Percentiles rank a stretch among this genome's conserved stretches.
phyloP scores from a whole-genome alignment of 2,888 invertebrate species.

The Piscicola geometra region DNA sequence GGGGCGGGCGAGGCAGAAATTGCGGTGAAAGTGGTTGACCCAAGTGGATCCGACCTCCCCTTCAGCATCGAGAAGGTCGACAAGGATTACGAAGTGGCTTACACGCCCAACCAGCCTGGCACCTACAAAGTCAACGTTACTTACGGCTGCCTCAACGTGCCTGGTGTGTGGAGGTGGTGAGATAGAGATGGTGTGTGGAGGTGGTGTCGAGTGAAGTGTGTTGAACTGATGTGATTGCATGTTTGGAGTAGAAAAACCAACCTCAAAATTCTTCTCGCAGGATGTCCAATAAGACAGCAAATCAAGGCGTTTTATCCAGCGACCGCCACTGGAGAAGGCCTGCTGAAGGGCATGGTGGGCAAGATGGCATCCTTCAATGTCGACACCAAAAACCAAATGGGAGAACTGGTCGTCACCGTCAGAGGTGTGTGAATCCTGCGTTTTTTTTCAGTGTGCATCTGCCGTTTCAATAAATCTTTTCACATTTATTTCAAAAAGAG shows the following conservation, averaged over 20 bases:
- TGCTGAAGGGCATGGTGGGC: conserved; percentile 56
- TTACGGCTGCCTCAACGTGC: conserved; percentile 62
- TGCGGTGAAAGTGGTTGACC: conserved; percentile 78
- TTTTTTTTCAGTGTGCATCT: no score
- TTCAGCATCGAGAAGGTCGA: conserved; percentile 64
- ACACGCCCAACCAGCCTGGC: conserved; percentile 78
- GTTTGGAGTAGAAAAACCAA: neutral
- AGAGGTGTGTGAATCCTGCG: conserved; percentile 52
- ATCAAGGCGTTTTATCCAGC: conserved; percentile 61
- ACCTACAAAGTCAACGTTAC: conserved; percentile 65
- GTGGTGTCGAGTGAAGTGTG: no score
- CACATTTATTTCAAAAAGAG: no score
- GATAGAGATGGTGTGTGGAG: neutral
- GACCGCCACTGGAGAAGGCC: conserved; percentile 63
- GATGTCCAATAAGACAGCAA: conserved; percentile 52
- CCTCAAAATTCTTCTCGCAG: conserved; percentile 43
- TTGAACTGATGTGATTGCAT: no score
- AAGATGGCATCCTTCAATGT: conserved; percentile 61
- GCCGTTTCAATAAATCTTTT: no score
- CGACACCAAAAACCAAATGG: conserved; percentile 58
- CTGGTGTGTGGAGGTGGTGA: conserved; percentile 52
- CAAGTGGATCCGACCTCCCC: conserved; percentile 72
- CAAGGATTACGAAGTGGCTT: conserved; percentile 62
- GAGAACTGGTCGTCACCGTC: conserved; percentile 59
- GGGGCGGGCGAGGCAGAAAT: conserved; percentile 89